Conservation (phyloP, 2,888 invertebrate genomes). For the Cantharis nigra region DNA sequence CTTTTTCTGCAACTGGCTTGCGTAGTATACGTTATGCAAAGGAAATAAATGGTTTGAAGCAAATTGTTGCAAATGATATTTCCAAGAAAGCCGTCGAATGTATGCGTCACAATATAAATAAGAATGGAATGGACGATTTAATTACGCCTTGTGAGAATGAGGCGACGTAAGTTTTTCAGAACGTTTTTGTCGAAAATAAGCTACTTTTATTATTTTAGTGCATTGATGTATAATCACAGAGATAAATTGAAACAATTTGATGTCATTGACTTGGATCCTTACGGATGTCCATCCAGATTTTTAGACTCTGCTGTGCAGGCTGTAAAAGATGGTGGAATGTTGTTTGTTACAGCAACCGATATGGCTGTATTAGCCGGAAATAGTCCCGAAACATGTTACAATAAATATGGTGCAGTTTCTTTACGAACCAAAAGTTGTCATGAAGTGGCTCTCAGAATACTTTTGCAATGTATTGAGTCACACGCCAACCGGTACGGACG, state of each 20-base stretch:
- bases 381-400: slow-evolving; percentile 89
- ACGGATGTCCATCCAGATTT: slow-evolving; percentile 93
- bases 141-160: slow-evolving; percentile 81
- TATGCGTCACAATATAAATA: slow-evolving; percentile 78
- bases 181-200: not conserved
- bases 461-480: slow-evolving; percentile 86
- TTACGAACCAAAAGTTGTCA: slow-evolving; percentile 87
- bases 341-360: slow-evolving; percentile 96
- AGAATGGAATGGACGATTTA: slow-evolving; percentile 75
- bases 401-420: slow-evolving; percentile 91
- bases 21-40: slow-evolving; percentile 95
- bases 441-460: slow-evolving; percentile 95
- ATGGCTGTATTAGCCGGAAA: slow-evolving; percentile 96
- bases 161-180: slow-evolving; percentile 73
- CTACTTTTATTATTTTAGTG: slow-evolving; percentile 61
- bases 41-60: slow-evolving; percentile 81
- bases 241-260: slow-evolving; percentile 71
- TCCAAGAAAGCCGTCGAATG: slow-evolving; percentile 83
- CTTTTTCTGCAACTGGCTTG: slow-evolving; percentile 93
- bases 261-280: slow-evolving; percentile 95
- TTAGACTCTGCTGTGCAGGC: slow-evolving; percentile 87
- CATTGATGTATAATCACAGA: slow-evolving; percentile 83
- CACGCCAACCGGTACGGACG: slow-evolving; percentile 93
- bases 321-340: slow-evolving; percentile 78
- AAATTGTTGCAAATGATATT: slow-evolving; percentile 91